Base-by-base conservation (phyloP, 2,888 invertebrate species). In the Nasonia oneida region DNA sequence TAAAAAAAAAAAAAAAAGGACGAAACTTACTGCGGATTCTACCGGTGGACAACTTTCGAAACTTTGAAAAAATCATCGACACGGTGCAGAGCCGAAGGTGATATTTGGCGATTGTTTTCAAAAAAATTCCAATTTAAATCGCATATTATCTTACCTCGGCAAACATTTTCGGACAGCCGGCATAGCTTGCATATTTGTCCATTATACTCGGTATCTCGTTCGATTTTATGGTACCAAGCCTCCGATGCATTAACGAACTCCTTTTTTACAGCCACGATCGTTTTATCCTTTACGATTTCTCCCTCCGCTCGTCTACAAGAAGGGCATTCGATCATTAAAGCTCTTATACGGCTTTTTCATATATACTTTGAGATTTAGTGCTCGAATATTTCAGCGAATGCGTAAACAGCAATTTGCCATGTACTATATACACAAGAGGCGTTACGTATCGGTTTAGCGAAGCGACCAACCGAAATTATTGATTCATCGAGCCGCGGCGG, bases 231-330 rank as follows among this genome's bases (percentile, higher is more conserved):
- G 1, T 64, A 18, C 8, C n/a, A 37, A 23, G 39, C 29, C 37
- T 73, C 18, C 53, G 29, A 50, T 53, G n/a, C 15, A 57, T 61
- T 80, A 80, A 57, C 57, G 80, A 80, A 42, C 18, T 39, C 37
- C 70, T 74, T 37, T 57, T 79, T 33, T n/a, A 42, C 14, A 47
- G 50, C 14, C 12, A 47, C 1, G 29, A 29, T 47, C 47, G 15
- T 50, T 50, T n/a, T 39, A 71, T 29, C 5, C 57, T 29, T 76
- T 47, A 53, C 29, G 33, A 18, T 14, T 33, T 57, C 12, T 53
- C 29, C 76, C 12, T 73, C 15, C 6, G 6, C 37, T 37, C 71
- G 4, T 29, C 29, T 18, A 5, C 3, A 5, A 61, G 61, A 61
- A 61, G 61, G 61, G 61, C 61, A 0, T 61, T 61, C 23, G 23